A percentile compares a stretch with the other conserved stretches of the same genome.
Evolutionary conservation across 2,113 vertebrate genomes (phyloP).

Genomic region (Silurus glanis): DNA sequence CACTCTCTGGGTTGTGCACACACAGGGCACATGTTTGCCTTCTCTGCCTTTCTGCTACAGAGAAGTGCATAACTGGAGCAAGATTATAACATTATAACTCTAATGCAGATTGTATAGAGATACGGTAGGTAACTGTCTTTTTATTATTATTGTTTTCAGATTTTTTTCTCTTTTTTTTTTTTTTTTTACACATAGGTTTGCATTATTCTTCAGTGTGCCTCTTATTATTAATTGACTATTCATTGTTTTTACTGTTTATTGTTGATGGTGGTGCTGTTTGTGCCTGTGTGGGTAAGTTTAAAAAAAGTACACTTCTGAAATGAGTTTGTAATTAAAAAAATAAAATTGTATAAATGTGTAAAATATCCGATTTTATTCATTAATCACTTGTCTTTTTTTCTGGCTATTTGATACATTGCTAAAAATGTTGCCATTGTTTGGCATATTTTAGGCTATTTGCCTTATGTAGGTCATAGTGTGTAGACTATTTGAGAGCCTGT

Average conservation of each 20-base stretch:
- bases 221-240: background rate
- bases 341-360: no score
- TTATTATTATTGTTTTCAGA: background rate
- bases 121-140: constrained; percentile 32
- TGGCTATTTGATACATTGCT: background rate
- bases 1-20: constrained; percentile 26
- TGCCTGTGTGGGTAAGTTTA: background rate
- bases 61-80: background rate
- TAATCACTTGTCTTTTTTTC: background rate
- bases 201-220: background rate
- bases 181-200: background rate
- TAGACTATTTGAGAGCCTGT: constrained; percentile 22
- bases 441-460: background rate
- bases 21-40: constrained; percentile 9
- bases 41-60: background rate
- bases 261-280: background rate
- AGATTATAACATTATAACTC: background rate
- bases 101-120: constrained; percentile 4
- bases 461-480: constrained; percentile 29
- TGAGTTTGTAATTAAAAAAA: background rate
- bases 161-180: background rate
- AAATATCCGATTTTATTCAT: background rate
- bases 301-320: background rate
- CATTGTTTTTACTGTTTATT: background rate
- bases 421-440: background rate